Evolutionary conservation across 2,888 invertebrate genomes (phyloP).

Genomic region (Petrolisthes cinctipes): DNA sequence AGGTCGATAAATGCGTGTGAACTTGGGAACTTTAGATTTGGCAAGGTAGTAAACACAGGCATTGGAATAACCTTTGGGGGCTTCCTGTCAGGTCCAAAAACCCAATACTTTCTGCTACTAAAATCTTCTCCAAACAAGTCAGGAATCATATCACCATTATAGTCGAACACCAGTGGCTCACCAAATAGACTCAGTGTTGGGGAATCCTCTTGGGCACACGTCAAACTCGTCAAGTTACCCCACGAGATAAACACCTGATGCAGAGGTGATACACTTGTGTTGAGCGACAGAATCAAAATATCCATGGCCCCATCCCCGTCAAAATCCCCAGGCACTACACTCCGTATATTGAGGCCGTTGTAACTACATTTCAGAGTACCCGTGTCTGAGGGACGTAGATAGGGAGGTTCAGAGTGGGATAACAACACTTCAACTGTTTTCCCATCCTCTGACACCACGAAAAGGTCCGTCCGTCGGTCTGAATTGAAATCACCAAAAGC

Average conservation of each 20-base stretch:
- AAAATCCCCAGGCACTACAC: conserved; percentile 93
- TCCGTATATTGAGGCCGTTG: conserved; percentile 75
- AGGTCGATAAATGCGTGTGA: conserved; percentile 92
- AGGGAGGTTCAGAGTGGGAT: conserved; percentile 79
- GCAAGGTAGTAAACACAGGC: too few relatives aligned
- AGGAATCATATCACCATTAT: conserved; percentile 91
- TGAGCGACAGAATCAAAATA: conserved; percentile 75
- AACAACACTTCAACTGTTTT: conserved; percentile 80
- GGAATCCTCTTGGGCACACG: conserved; percentile 21
- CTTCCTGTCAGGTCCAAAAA: conserved; percentile 77
- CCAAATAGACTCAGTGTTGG: conserved; percentile 72
- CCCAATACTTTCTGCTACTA: conserved; percentile 75
- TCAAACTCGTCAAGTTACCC: conserved; percentile 78
- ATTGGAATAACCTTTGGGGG: conserved; percentile 68
- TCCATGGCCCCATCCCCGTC: conserved; percentile 97
- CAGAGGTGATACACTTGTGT: background rate
- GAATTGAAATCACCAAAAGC: conserved; percentile 97
- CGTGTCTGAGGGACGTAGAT: conserved; percentile 73
- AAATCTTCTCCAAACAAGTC: conserved; percentile 85
- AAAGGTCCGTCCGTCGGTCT: conserved; percentile 93
- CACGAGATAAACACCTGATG: conserved; percentile 78
- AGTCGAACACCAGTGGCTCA: conserved; percentile 87
- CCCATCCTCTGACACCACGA: conserved; percentile 78
- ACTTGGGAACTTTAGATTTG: conserved; percentile 78
- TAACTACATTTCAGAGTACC: conserved; percentile 75